A percentile compares a stretch with the other conserved stretches of the same genome.
Conservation (phyloP, 2,113 vertebrate species). For the Heterocephalus glaber region DNA sequence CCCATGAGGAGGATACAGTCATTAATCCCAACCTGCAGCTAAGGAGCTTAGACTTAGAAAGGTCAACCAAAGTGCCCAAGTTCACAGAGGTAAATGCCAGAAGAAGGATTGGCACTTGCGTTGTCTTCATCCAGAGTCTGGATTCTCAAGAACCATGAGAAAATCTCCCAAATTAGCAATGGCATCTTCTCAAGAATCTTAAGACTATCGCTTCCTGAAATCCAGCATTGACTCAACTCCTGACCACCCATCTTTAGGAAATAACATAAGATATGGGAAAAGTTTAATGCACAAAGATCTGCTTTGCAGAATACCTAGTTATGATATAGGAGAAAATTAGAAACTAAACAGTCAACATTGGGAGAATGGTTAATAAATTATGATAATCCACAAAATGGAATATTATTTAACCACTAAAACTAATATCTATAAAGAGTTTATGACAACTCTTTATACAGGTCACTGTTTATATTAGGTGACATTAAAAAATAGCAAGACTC, state of each 20-base stretch:
- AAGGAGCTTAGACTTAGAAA: not conserved
- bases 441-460: not conserved
- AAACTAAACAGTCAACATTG: not conserved
- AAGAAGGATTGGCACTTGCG: not conserved
- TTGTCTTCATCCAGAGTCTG: not conserved
- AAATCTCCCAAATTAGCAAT: not conserved
- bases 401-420: slow-evolving; percentile 49
- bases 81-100: not conserved
- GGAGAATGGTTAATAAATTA: not conserved
- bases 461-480: not conserved
- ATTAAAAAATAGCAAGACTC: not conserved
- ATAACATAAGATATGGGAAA: not conserved
- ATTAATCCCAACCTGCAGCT: not conserved
- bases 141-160: slow-evolving; percentile 9
- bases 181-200: not conserved
- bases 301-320: slow-evolving; percentile 27
- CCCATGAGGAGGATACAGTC: not conserved
- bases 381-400: slow-evolving; percentile 24
- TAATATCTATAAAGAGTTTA: not conserved
- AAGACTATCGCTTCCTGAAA: not conserved
- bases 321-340: not conserved
- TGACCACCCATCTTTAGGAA: not conserved
- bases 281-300: slow-evolving; percentile 4
- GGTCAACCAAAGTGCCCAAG: not conserved
- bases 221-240: not conserved